Conservation (phyloP, 2,888 invertebrate species). For the Eurytoma adleriae region DNA sequence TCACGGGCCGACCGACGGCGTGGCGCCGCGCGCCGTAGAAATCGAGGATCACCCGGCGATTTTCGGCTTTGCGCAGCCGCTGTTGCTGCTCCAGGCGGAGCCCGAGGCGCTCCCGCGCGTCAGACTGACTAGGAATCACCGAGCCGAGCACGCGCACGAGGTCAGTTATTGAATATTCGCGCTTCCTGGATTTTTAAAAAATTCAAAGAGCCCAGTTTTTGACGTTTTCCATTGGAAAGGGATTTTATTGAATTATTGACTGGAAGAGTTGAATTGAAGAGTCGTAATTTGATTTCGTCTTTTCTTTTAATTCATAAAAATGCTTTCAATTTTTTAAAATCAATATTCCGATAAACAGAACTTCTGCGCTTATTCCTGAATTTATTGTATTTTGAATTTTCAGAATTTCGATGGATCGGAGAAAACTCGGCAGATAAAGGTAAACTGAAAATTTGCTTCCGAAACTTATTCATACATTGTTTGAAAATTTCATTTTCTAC, state of each 20-base stretch:
- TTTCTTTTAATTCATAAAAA: too few species aligned
- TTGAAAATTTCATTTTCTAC: neutral
- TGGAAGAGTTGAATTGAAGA: too few species aligned
- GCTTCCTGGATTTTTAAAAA: too few species aligned
- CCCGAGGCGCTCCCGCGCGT: neutral
- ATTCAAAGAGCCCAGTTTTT: too few species aligned
- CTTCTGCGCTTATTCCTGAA: too few species aligned
- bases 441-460: neutral
- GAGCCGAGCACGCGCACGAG: neutral
- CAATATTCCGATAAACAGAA: too few species aligned
- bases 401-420: slow-evolving; percentile 5
- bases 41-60: neutral
- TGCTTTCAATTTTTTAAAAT: too few species aligned
- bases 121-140: neutral
- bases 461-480: neutral
- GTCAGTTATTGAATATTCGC: neutral
- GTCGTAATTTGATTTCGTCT: too few species aligned
- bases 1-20: neutral
- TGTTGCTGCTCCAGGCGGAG: neutral
- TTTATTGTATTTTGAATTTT: too few species aligned
- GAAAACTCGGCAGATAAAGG: neutral
- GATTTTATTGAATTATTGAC: too few species aligned
- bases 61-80: neutral
- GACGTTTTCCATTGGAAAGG: too few species aligned
- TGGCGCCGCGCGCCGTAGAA: neutral